Percentiles rank a stretch among this genome's conserved stretches.
phyloP scores from a whole-genome alignment of 2,888 invertebrate species.

The Sericinus montela region DNA sequence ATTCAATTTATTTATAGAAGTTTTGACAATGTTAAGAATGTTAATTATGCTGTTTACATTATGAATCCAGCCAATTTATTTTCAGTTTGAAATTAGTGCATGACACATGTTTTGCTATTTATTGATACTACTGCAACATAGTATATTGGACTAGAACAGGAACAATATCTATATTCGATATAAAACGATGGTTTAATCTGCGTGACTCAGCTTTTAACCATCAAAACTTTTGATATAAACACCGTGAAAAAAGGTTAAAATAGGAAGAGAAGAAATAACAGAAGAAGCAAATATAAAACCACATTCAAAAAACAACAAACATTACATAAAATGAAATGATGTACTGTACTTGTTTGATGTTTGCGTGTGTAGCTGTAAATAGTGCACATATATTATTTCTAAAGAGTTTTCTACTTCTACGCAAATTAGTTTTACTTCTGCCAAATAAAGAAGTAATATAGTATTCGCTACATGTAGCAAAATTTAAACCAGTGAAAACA shows the following conservation, averaged over 20 bases:
- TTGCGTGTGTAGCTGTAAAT: constrained; percentile 10
- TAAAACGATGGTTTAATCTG: background rate
- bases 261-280: background rate
- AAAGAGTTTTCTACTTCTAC: constrained; percentile 3
- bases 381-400: background rate
- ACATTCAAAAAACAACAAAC: background rate
- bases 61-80: background rate
- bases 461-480: background rate
- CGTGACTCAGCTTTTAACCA: background rate
- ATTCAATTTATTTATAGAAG: background rate
- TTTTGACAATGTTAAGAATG: background rate
- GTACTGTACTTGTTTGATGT: background rate
- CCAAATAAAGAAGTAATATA: background rate
- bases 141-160: background rate
- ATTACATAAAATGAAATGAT: background rate
- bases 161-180: too few relatives aligned
- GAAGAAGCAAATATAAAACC: background rate
- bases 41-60: background rate
- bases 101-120: background rate
- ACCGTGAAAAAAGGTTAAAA: background rate
- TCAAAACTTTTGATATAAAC: too few relatives aligned
- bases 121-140: too few relatives aligned
- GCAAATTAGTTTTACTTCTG: constrained; percentile 5
- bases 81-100: background rate
- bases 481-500: background rate